Base-by-base conservation (phyloP, 1,140 invertebrate species). In the Protaetia brevitarsis region DNA sequence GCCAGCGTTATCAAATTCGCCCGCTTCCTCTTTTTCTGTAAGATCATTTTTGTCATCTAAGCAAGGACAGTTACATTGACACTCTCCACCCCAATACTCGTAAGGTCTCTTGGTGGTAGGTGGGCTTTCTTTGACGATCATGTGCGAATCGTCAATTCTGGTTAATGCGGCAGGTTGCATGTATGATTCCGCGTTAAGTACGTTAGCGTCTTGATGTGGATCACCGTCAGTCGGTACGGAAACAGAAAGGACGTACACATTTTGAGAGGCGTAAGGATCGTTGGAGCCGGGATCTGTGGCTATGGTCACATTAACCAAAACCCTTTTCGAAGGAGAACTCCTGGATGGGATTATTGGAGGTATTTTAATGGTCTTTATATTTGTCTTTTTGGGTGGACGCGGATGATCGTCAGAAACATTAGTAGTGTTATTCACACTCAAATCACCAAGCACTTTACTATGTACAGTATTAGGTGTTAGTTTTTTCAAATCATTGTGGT, bases 271-370 rank as follows among this genome's bases (percentile, higher is more conserved):
- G 63, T 72, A 64, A 11, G 79, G 77, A 71, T 80, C 79, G 72
- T 78, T 79, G 66, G 81, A 78, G 68, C 80, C 82, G 68, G 85
- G 83, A 69, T 87, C 86, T 16, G 86, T 85, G 16, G 86, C 84
- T 72, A 92, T 90, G 2, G 89, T 90, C 64, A 91, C 81, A 79
- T 91, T 92, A 56, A 91, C 87, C 68, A 89, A 80, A 68, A 91
- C 82, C 67, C 84, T 82, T 79, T 85, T 86, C 37, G 81, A 71
- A 68, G 67, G 31, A 19, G 31, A 23, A 13, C 51, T 30, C 23
- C 57, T 68, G 13, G 66, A 21, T n/a, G 63, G 65, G 41, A 41
- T 36, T 30, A 71, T 29, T 19, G 71, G 56, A 19, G 76, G 72
- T 19, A 77, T 63, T 61, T 77, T 70, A 51, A 77, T 72, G 56